phyloP scores from a whole-genome alignment of 2,113 vertebrate species.

The Notothenia coriiceps region DNA sequence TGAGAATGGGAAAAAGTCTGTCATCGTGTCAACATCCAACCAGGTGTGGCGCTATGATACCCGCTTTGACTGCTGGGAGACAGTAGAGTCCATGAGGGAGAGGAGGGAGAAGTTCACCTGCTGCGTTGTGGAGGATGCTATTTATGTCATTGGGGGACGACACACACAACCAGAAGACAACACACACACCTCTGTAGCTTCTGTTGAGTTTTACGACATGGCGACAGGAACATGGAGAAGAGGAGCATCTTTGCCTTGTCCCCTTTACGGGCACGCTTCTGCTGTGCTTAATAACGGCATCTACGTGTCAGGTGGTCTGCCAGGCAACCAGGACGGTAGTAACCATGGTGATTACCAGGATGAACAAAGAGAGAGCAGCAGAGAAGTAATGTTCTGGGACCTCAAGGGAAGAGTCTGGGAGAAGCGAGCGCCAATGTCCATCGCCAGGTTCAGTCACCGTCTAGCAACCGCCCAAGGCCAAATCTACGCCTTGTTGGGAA shows the following conservation, averaged over 20 bases:
- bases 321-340: constrained; percentile 24
- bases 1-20: constrained; percentile 48
- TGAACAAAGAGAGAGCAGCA: constrained; percentile 81
- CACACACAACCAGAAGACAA: constrained; percentile 60
- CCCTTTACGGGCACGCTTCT: constrained; percentile 90
- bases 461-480: constrained; percentile 87
- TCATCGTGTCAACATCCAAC: constrained; percentile 73
- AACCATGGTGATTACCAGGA: constrained; percentile 76
- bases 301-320: constrained; percentile 91
- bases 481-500: constrained; percentile 94
- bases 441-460: constrained; percentile 93
- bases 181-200: constrained; percentile 75
- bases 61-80: constrained; percentile 89
- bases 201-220: constrained; percentile 91
- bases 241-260: constrained; percentile 80
- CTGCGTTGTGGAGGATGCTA: constrained; percentile 83
- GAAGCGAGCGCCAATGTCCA: constrained; percentile 89
- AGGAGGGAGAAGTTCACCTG: constrained; percentile 90
- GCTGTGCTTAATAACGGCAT: constrained; percentile 82
- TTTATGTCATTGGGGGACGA: constrained; percentile 90
- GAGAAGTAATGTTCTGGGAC: constrained; percentile 85
- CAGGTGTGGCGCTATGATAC: constrained; percentile 92
- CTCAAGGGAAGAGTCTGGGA: constrained; percentile 81
- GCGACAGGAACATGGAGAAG: constrained; percentile 86
- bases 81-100: constrained; percentile 86